These are phyloP conservation scores for Ceyx margarethae DNA, from an alignment of 2,113 vertebrate species.

Conservation along the genomic window DNA sequence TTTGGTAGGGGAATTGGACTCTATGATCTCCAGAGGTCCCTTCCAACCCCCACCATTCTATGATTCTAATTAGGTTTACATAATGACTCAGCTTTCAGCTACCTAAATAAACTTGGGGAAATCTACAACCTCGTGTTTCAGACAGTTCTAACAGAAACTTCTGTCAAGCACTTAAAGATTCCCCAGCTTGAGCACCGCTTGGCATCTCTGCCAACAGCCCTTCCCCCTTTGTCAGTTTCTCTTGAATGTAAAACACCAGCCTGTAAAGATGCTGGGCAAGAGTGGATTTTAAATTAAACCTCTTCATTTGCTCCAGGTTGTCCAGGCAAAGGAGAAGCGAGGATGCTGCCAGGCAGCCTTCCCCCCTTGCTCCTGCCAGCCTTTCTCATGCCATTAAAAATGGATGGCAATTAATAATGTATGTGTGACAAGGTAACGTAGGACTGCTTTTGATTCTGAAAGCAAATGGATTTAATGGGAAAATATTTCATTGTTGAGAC, in stretches of 20 bases:
- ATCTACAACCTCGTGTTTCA: neutral
- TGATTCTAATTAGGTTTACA: neutral
- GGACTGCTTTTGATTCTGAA: neutral
- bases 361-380: neutral
- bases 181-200: neutral
- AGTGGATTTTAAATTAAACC: neutral
- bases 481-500: neutral
- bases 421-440: neutral
- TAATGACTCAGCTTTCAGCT: neutral
- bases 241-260: neutral
- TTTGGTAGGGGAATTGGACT: neutral
- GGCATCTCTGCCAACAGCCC: neutral
- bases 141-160: neutral
- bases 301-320: neutral
- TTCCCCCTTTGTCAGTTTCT: neutral
- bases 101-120: neutral
- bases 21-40: too few relatives aligned
- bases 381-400: slow-evolving; percentile 26
- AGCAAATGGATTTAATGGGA: neutral
- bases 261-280: neutral
- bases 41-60: too few relatives aligned
- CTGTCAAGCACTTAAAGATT: neutral
- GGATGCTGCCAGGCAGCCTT: neutral
- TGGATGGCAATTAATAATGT: slow-evolving; percentile 1
- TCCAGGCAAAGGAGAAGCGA: neutral